Conservation (phyloP, 2,888 invertebrate genomes). For the Mystacides longicornis region DNA sequence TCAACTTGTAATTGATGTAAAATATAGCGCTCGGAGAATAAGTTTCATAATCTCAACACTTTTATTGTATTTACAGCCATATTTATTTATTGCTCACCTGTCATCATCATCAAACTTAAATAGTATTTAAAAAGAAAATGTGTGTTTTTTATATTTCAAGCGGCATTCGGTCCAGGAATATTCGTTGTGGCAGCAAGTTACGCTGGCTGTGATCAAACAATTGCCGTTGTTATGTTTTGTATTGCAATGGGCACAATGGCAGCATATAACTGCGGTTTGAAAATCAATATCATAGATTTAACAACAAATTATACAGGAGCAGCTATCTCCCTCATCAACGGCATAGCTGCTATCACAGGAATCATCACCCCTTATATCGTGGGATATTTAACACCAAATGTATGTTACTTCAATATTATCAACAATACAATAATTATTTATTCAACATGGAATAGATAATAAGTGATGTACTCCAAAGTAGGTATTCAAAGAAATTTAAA, state of each 20-base stretch:
- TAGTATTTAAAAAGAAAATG: no score
- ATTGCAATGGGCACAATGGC: constrained; percentile 60
- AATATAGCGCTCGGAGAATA: no score
- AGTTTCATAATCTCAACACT: no score
- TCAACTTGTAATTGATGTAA: no score
- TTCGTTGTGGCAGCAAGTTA: constrained; percentile 57
- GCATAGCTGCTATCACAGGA: constrained; percentile 54
- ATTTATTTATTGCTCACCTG: no score
- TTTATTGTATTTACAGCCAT: no score
- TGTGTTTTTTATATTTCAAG: constrained; percentile 39
- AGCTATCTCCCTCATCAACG: constrained; percentile 56
- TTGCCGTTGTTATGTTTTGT: constrained; percentile 50
- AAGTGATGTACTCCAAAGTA: not conserved
- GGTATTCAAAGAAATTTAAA: not conserved
- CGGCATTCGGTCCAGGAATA: constrained; percentile 53
- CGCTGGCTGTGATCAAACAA: constrained; percentile 48
- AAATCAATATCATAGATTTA: constrained; percentile 58
- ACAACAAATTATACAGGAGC: constrained; percentile 58
- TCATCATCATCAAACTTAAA: no score
- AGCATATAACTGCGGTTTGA: constrained; percentile 60
- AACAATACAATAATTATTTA: not conserved
- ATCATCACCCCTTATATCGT: constrained; percentile 54
- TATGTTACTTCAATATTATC: constrained; percentile 33
- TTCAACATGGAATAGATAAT: not conserved
- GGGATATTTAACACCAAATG: constrained; percentile 53